These are phyloP conservation scores for Microcebus ravelobensis DNA, from an alignment of 2,113 vertebrate species.

Conservation along the genomic window DNA sequence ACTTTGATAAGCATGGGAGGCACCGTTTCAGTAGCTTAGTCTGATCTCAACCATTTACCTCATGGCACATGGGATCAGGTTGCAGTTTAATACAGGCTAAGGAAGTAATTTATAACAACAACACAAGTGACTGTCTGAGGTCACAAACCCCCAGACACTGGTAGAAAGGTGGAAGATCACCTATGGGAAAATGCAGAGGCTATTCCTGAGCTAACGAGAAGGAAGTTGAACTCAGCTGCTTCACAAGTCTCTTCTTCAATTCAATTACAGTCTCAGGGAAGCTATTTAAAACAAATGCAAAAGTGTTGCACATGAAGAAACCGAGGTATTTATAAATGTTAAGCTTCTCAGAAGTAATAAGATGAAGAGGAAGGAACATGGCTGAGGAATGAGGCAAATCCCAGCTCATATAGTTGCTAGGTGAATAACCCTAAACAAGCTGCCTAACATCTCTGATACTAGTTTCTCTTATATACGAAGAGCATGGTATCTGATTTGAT, in stretches of 20 bases:
- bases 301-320: not conserved
- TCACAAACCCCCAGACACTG: not conserved
- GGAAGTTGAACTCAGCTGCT: not conserved
- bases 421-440: not conserved
- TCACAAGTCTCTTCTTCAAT: not conserved
- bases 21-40: not conserved
- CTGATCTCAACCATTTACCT: not conserved
- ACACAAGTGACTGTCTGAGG: not conserved
- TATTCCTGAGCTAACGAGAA: not conserved
- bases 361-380: not conserved
- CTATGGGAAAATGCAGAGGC: not conserved
- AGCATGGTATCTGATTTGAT: not conserved
- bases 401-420: not conserved
- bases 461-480: not conserved
- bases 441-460: not conserved
- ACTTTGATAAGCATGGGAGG: not conserved
- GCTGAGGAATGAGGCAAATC: not conserved
- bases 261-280: not conserved
- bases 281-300: not conserved
- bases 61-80: not conserved
- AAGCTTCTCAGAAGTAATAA: not conserved
- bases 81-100: not conserved
- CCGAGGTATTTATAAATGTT: not conserved
- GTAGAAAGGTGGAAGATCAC: not conserved
- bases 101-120: not conserved